phyloP scores from a whole-genome alignment of 2,888 invertebrate genomes.

The Nemurella pictetii region DNA sequence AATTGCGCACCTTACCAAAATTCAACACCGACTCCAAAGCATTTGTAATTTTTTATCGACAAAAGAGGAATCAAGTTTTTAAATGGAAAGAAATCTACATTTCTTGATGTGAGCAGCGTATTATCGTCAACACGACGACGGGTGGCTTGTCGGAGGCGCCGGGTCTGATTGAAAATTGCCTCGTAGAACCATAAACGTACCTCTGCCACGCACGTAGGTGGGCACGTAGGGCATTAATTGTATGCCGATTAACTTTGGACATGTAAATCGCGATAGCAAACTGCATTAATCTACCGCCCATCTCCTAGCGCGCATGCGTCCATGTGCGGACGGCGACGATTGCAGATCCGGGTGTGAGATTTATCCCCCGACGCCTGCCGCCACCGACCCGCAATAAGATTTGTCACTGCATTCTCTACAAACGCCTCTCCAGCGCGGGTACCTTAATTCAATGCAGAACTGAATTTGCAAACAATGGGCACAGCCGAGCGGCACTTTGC shows the following conservation, averaged over 20 bases:
- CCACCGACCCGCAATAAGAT: neutral
- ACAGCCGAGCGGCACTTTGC: neutral
- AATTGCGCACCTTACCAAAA: neutral
- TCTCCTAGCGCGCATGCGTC: neutral
- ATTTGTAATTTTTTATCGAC: too few relatives aligned
- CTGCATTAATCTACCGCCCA: neutral
- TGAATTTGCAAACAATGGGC: constrained; percentile 17
- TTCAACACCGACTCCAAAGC: too few relatives aligned
- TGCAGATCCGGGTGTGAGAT: constrained; percentile 5
- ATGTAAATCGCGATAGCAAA: neutral
- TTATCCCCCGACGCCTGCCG: neutral
- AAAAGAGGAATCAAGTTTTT: too few relatives aligned
- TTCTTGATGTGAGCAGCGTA: too few relatives aligned
- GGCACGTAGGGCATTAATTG: neutral
- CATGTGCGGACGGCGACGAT: neutral
- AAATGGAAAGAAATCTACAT: too few relatives aligned
- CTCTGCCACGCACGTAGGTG: neutral
- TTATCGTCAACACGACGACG: too few relatives aligned
- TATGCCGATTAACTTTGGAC: neutral
- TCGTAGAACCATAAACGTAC: too few relatives aligned
- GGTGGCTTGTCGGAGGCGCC: neutral
- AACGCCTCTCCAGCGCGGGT: neutral
- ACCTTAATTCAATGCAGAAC: neutral
- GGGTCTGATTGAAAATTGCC: too few relatives aligned
- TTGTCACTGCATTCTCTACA: neutral